Percentiles rank a stretch among this genome's conserved stretches.
phyloP scores from a whole-genome alignment of 2,888 invertebrate genomes.

The Aelia acuminata region DNA sequence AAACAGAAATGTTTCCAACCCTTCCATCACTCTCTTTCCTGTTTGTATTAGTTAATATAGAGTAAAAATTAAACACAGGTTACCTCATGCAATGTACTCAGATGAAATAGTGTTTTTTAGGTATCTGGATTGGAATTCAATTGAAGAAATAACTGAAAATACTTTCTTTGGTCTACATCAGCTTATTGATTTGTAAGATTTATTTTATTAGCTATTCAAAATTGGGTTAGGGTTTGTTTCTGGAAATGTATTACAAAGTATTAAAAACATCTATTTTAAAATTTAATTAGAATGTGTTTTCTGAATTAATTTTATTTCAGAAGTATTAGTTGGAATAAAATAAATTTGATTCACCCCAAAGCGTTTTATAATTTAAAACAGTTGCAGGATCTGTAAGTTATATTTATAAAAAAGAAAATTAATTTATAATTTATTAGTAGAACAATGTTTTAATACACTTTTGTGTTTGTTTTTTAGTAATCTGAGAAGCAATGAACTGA shows the following conservation, averaged over 20 bases:
- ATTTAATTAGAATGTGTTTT: background rate
- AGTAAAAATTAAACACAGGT: background rate
- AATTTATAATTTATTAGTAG: background rate
- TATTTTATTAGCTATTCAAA: background rate
- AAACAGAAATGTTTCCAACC: slow-evolving; percentile 70
- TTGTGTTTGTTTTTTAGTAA: slow-evolving; percentile 28
- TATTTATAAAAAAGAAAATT: background rate
- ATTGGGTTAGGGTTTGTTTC: background rate
- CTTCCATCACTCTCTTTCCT: slow-evolving; percentile 67
- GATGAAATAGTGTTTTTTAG: slow-evolving; percentile 52
- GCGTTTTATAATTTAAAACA: slow-evolving; percentile 44
- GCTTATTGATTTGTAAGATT: slow-evolving; percentile 73
- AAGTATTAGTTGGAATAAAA: slow-evolving; percentile 47
- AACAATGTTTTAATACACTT: background rate
- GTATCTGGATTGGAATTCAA: slow-evolving; percentile 59
- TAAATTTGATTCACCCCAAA: slow-evolving; percentile 28
- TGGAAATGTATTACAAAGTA: background rate
- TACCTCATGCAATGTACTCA: slow-evolving; percentile 48
- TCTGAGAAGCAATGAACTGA: slow-evolving; percentile 38
- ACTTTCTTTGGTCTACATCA: slow-evolving; percentile 71
- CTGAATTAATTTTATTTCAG: slow-evolving; percentile 23
- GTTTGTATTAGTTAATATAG: slow-evolving; percentile 52
- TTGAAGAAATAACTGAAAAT: slow-evolving; percentile 70
- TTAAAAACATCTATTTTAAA: background rate
- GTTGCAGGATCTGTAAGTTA: slow-evolving; percentile 45